A percentile compares a stretch with the other conserved stretches of the same genome.
Conservation (phyloP, 2,797 vertebrate genomes). For the Lepilemur septentrionalis region DNA sequence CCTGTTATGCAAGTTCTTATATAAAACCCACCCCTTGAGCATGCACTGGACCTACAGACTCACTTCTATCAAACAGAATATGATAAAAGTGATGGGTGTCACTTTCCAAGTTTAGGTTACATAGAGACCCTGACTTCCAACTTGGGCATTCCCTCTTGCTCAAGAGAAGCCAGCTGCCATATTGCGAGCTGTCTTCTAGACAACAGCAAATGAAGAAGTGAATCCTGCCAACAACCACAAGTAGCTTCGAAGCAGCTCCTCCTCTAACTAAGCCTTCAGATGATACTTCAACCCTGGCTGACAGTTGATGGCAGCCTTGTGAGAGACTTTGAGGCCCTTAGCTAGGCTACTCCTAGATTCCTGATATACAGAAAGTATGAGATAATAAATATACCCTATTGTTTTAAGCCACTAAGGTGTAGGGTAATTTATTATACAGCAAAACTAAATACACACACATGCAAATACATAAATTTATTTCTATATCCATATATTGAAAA, state of each 20-base stretch:
- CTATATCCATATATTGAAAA: background rate
- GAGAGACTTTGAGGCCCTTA: background rate
- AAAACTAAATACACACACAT: background rate
- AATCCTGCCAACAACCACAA: background rate
- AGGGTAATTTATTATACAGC: background rate
- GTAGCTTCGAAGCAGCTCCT: background rate
- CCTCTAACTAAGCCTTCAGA: background rate
- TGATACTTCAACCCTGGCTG: background rate
- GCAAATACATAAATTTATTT: background rate
- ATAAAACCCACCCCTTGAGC: background rate
- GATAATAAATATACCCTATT: background rate
- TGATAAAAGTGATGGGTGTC: background rate
- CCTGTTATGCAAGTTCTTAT: background rate
- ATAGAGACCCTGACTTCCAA: background rate
- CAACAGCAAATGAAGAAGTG: background rate
- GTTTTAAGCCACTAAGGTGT: background rate
- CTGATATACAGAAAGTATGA: slow-evolving; percentile 3
- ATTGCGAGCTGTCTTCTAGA: background rate
- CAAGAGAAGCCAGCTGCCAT: background rate
- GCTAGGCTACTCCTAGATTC: background rate
- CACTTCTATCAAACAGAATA: background rate
- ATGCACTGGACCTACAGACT: background rate
- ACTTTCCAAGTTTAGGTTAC: background rate
- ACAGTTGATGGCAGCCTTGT: background rate
- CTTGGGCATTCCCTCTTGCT: background rate